Evolutionary conservation across 2,797 vertebrate species (phyloP).

Genomic region (Distichodus sexfasciatus): DNA sequence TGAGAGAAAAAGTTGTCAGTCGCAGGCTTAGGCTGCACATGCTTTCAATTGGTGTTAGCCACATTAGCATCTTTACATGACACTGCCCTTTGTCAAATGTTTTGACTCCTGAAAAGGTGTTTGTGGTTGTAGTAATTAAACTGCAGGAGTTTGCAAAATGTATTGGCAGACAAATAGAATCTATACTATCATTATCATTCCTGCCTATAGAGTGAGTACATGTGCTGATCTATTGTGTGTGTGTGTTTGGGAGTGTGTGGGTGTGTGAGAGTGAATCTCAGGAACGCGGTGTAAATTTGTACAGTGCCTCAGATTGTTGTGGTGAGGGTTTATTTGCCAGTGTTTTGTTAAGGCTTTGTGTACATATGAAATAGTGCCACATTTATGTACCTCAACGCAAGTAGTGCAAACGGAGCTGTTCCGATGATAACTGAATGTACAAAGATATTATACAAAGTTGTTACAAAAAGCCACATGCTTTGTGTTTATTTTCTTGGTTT

Average conservation of each 20-base stretch:
- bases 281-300: constrained; percentile 98
- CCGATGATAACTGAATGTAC: constrained; percentile 98
- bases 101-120: no score
- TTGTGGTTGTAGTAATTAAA: constrained; percentile 24
- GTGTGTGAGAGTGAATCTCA: constrained; percentile 73
- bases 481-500: constrained; percentile 34
- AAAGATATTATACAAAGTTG: constrained; percentile 74
- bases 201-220: background rate
- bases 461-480: constrained; percentile 71
- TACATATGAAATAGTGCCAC: constrained; percentile 80
- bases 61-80: no score
- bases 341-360: constrained; percentile 46
- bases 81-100: no score
- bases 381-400: constrained; percentile 86
- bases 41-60: no score
- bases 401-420: constrained; percentile 85
- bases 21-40: no score
- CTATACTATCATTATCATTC: constrained; percentile 5
- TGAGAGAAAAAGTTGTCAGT: no score
- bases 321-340: constrained; percentile 39
- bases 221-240: constrained; percentile 69
- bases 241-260: constrained; percentile 49
- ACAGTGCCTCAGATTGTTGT: constrained; percentile 94
- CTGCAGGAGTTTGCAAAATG: constrained; percentile 10
- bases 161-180: background rate